Evolutionary conservation across 37 sponge, comb jelly and placozoan genomes (phyloP), one percentile per base, ranked within the genome.

Genomic region (Halichondria panicea): DNA sequence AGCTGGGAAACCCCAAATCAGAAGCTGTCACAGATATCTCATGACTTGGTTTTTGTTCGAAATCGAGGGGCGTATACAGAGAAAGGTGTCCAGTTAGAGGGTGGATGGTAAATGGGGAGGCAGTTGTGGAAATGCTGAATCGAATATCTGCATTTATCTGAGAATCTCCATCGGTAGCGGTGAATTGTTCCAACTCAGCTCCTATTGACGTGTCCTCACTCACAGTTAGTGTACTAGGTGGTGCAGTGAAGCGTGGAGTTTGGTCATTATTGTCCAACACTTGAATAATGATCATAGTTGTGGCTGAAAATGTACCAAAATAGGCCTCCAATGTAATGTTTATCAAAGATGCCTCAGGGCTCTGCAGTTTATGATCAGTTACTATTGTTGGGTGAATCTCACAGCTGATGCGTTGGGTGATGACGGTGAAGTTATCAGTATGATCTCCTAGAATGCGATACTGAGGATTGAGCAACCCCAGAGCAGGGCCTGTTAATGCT

Each of bases 181-280:
- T 33, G 30, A 89, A 56, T 32, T 62, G 72, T 9, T 54, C 34
- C 0, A 89, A 11, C 25, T 74, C 59, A 25, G 55, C 46, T 19
- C 71, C 71, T 24, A 58, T 43, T 7, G 45, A 4, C 40, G 15
- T 25, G 44, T 63, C 32, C 55, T 76, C 87, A 18, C 57, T 32
- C 1, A 84, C 18, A 4, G 8, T 31, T 3, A 77, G 30, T 0
- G 55, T 48, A 1, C 12, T 8, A 70, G 21, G 8, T 24, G 46
- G 36, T 9, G 68, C 36, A 3, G 28, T 27, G 64, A 84, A 80
- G 8, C 46, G 38, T 6, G 90, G 90, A 3, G 71, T 13, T 25
- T 90, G 45, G 38, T 75, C 70, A 57, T 90, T 90, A 7, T 44
- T 42, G 42, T 84, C 87, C 3, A 84, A 3, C n/a, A 90, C 63